Evolutionary conservation across 2,797 vertebrate species (phyloP).

Genomic region (Picus viridis): DNA sequence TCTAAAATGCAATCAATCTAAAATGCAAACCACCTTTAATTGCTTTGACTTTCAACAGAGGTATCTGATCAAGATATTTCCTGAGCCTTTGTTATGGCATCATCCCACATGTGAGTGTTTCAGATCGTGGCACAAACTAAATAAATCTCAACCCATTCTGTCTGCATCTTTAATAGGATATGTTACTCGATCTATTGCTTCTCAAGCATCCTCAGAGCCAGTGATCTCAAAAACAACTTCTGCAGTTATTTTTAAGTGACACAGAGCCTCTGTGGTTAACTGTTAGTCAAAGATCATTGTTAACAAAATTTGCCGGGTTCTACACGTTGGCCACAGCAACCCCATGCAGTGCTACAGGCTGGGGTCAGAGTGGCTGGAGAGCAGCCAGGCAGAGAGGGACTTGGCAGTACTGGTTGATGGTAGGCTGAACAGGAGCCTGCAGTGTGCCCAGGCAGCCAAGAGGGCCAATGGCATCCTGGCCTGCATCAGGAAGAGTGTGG

Average conservation of each 20-base stretch:
- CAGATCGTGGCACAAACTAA: neutral
- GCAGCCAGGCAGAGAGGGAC: too few relatives aligned
- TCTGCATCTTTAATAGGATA: neutral
- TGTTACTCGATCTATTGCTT: neutral
- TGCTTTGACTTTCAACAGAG: constrained; percentile 46
- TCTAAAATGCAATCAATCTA: constrained; percentile 58
- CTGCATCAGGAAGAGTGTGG: too few relatives aligned
- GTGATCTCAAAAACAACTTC: neutral
- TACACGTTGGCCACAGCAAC: too few relatives aligned
- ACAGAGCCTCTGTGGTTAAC: neutral
- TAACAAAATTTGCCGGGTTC: neutral
- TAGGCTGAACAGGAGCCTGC: too few relatives aligned
- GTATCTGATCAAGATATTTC: constrained; percentile 46
- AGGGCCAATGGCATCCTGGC: too few relatives aligned
- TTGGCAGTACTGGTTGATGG: too few relatives aligned
- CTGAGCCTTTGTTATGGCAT: neutral
- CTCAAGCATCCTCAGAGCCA: neutral
- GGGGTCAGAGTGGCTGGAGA: too few relatives aligned
- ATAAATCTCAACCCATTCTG: neutral
- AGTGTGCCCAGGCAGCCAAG: too few relatives aligned
- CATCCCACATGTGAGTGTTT: neutral
- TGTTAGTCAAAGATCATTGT: neutral
- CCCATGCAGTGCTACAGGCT: too few relatives aligned
- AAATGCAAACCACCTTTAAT: neutral
- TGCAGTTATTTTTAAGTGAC: neutral